Conservation (phyloP, 2,888 invertebrate species). For the Eristalis tenax region DNA sequence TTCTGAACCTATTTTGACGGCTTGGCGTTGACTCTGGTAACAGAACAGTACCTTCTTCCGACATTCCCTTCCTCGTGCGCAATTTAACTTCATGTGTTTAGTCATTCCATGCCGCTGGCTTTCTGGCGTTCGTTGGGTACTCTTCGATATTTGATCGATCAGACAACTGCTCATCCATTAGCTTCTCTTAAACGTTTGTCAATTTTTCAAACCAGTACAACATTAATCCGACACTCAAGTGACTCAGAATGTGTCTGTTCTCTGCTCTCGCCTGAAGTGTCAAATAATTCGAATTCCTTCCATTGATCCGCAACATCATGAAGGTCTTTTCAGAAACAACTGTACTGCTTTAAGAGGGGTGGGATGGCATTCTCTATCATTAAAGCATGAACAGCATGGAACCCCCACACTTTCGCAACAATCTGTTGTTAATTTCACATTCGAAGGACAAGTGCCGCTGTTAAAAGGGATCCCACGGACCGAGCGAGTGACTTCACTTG, state of each 20-base stretch:
- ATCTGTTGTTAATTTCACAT: conserved; percentile 42
- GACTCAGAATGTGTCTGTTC: not conserved
- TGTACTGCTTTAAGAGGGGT: not conserved
- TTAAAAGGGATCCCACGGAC: conserved; percentile 32
- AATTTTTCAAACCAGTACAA: not conserved
- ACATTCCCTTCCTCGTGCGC: no score
- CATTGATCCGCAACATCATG: not conserved
- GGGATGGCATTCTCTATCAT: not conserved
- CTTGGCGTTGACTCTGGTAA: no score
- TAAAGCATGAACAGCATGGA: not conserved
- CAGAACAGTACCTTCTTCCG: no score
- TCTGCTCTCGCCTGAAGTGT: not conserved
- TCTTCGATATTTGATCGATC: no score
- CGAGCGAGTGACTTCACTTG: conserved; percentile 67
- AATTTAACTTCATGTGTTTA: no score
- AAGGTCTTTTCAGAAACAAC: not conserved
- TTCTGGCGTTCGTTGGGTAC: no score
- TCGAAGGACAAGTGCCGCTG: conserved; percentile 54
- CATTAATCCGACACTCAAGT: not conserved
- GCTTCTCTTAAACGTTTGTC: no score
- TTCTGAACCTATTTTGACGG: no score
- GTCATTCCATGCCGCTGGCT: no score
- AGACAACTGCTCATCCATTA: no score
- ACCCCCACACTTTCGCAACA: not conserved
- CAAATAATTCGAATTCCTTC: not conserved